Evolutionary conservation across 2,113 vertebrate genomes (phyloP).

Genomic region (Petrocephalus zakoni): DNA sequence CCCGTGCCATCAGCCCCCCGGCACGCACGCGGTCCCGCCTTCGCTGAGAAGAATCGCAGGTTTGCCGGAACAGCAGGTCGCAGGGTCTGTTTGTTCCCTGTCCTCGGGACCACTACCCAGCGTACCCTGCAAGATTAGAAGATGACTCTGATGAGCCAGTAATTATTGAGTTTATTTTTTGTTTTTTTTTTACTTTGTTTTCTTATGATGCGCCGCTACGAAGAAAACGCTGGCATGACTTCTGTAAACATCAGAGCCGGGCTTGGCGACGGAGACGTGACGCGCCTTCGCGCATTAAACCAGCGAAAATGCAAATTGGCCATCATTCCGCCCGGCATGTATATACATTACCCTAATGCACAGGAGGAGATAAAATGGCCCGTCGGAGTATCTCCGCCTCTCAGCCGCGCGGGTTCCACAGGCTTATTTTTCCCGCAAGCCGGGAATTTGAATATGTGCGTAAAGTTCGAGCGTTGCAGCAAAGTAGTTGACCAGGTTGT

Average conservation of each 20-base stretch:
- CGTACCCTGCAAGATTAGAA: background rate
- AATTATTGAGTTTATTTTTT: background rate
- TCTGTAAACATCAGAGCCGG: conserved; percentile 22
- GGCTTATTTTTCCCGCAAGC: background rate
- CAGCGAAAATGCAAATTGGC: conserved; percentile 24
- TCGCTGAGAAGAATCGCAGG: background rate
- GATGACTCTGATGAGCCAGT: background rate
- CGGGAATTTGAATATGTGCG: background rate
- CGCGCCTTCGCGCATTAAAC: conserved; percentile 12
- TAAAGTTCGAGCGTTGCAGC: background rate
- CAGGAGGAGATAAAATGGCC: conserved; percentile 38
- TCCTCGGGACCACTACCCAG: background rate
- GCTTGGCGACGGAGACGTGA: background rate
- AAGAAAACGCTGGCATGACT: background rate
- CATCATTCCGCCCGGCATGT: conserved; percentile 23
- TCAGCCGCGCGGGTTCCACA: conserved; percentile 29
- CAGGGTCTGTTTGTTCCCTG: background rate
- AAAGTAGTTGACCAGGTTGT: no score
- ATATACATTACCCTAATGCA: conserved; percentile 30
- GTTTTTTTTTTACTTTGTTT: conserved; percentile 17
- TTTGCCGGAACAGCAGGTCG: conserved; percentile 6
- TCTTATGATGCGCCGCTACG: background rate
- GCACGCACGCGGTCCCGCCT: conserved; percentile 11
- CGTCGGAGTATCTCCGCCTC: conserved; percentile 31
- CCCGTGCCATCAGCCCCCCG: conserved; percentile 38